Conservation (phyloP, 37 sponge, comb jelly and placozoan species). For the Ephydatia muelleri region DNA sequence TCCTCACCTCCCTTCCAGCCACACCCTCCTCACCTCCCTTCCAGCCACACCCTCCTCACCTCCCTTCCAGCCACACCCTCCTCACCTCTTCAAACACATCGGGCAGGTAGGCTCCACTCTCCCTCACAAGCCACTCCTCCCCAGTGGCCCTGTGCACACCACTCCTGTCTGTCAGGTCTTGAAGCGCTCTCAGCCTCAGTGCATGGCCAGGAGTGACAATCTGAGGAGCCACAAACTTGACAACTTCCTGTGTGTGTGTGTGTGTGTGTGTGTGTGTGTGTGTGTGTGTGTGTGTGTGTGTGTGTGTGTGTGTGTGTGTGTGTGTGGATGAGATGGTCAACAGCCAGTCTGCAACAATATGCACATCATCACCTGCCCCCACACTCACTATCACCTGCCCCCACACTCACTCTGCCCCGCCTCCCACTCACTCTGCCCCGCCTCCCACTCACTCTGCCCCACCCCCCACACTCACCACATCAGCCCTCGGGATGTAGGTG, state of each 20-base stretch:
- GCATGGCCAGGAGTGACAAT: conserved; percentile 75
- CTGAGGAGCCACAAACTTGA: conserved; percentile 40
- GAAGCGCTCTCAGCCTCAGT: conserved; percentile 67
- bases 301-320: neutral
- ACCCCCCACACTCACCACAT: conserved; percentile 56
- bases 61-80: neutral
- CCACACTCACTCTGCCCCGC: neutral
- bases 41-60: neutral
- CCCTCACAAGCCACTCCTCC: conserved; percentile 92
- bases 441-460: conserved; percentile 1
- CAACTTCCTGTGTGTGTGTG: conserved; percentile 52
- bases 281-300: neutral
- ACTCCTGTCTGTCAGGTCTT: conserved; percentile 58
- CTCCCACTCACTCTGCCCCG: conserved; percentile 9
- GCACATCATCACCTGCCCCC: neutral
- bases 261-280: neutral
- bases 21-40: neutral
- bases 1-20: neutral
- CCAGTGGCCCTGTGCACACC: conserved; percentile 70
- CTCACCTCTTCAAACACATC: conserved; percentile 84
- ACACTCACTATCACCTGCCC: neutral
- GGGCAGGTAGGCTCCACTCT: conserved; percentile 85
- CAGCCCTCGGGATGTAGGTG: conserved; percentile 78
- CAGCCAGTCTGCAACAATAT: neutral
- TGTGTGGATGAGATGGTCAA: neutral